A percentile compares a stretch with the other conserved stretches of the same genome.
Evolutionary conservation across 2,113 vertebrate species (phyloP).

Genomic region (Hirundichthys speculiger): DNA sequence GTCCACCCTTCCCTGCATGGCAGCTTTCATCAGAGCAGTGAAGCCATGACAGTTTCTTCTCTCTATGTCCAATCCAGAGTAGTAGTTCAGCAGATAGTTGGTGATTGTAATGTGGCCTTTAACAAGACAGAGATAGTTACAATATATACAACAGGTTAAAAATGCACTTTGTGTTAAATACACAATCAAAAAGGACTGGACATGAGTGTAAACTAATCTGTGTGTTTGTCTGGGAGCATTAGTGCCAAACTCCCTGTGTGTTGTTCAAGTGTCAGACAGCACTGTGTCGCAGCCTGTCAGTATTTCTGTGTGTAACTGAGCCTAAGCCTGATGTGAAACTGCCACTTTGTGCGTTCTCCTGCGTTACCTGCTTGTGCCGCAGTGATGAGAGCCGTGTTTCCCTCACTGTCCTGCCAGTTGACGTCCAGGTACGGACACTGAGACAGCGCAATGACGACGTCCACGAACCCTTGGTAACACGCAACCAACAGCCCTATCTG

Average conservation of each 20-base stretch:
- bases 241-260: conserved; percentile 10
- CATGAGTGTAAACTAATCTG: conserved; percentile 11
- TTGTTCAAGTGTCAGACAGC: conserved; percentile 6
- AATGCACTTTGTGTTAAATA: background rate
- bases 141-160: background rate
- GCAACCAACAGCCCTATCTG: conserved; percentile 93
- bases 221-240: conserved; percentile 26
- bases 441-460: conserved; percentile 89
- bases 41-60: conserved; percentile 91
- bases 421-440: conserved; percentile 93
- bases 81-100: conserved; percentile 96
- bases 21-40: conserved; percentile 96
- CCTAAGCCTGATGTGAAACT: background rate
- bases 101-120: conserved; percentile 93
- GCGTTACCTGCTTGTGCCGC: conserved; percentile 92
- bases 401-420: conserved; percentile 98
- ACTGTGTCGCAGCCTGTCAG: conserved; percentile 9
- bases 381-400: conserved; percentile 94
- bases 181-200: background rate
- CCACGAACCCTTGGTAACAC: conserved; percentile 95
- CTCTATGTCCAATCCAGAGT: conserved; percentile 90
- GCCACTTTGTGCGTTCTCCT: conserved; percentile 1
- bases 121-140: conserved; percentile 18
- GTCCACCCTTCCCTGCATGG: conserved; percentile 92
- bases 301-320: background rate